Evolutionary conservation across 2,797 vertebrate species (phyloP).

Genomic region (Tokudaia muenninki): DNA sequence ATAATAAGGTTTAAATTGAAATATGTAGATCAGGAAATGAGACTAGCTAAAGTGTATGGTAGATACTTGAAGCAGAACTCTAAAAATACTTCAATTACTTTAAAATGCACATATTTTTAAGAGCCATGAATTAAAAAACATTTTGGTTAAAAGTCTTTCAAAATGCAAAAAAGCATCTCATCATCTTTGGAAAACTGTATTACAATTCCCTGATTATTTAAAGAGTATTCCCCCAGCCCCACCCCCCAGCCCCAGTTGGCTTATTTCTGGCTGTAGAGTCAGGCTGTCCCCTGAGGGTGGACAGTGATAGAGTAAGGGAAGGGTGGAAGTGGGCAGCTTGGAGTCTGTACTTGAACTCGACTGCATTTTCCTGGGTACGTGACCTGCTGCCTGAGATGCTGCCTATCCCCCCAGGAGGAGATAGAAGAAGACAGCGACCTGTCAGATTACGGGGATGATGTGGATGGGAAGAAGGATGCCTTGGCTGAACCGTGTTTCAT

Average conservation of each 20-base stretch:
- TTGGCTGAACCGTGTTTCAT: conserved; percentile 99
- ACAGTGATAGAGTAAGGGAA: neutral
- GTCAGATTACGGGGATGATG: conserved; percentile 94
- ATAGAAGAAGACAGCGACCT: conserved; percentile 96
- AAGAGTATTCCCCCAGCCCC: neutral
- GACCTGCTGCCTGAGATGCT: neutral
- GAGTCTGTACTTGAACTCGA: neutral
- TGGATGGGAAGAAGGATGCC: conserved; percentile 94
- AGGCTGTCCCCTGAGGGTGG: neutral
- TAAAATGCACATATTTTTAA: conserved; percentile 32
- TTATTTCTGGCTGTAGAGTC: conserved; percentile 19
- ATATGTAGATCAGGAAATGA: conserved; percentile 29
- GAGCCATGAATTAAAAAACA: conserved; percentile 11
- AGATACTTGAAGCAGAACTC: conserved; percentile 56
- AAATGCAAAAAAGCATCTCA: neutral
- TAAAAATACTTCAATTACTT: conserved; percentile 43
- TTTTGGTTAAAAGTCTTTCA: conserved; percentile 47
- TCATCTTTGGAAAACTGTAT: conserved; percentile 13
- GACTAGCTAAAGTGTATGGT: neutral
- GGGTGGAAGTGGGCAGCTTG: neutral
- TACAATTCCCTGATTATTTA: neutral
- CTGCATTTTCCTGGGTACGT: neutral
- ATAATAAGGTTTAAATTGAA: conserved; percentile 10
- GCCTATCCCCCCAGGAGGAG: conserved; percentile 92
- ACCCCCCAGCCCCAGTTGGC: neutral